Base-by-base conservation (phyloP, 2,888 invertebrate genomes). In the Agrochola litura region DNA sequence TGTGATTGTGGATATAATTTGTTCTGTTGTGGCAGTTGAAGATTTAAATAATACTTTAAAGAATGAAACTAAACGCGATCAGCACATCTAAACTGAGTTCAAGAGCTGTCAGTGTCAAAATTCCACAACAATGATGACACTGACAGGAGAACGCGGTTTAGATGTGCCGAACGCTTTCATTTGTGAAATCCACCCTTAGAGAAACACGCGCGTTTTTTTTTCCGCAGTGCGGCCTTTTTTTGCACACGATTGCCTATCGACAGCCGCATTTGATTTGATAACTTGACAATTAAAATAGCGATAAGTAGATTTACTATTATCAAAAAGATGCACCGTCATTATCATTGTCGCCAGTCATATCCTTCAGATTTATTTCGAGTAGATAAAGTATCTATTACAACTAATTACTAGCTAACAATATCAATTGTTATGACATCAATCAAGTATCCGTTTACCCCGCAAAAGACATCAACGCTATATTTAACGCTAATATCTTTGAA, bases 371-470 rank as follows among this genome's bases (percentile, higher is more conserved):
- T 4, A 37, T 52, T 46, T 43, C 22, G 6, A 58, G 9, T 12
- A 68, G 37, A 65, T 63, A 64, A 58, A 58, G 25, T 52, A 60
- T 67, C 6, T 56, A 49, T 68, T 63, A 63, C 12, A 0, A 12
- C 14, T 61, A 52, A 66, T 30, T 60, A 66, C 30, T 60, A 69
- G 43, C 58, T 54, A 72, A 30, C 19, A 61, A 70, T 77, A 67
- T 73, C n/a, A 77, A 71, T 63, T 54, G 25, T 56, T 81, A 66
- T 37, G 30, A 52, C 60, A 71, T 54, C 22, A 63, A 56, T 49
- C 4, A 46, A 72, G 43, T 37, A 71, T 16, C 22, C 14, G 22
- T 70, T 64, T 68, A 41, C 49, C 25, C 49, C 8, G 41, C 8
- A 60, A 75, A 79, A 25, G 6, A 82, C 16, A 54, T 2, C 1